Evolutionary conservation across 92 coral and sea anemone genomes (phyloP).

Genomic region (Porites lobata): DNA sequence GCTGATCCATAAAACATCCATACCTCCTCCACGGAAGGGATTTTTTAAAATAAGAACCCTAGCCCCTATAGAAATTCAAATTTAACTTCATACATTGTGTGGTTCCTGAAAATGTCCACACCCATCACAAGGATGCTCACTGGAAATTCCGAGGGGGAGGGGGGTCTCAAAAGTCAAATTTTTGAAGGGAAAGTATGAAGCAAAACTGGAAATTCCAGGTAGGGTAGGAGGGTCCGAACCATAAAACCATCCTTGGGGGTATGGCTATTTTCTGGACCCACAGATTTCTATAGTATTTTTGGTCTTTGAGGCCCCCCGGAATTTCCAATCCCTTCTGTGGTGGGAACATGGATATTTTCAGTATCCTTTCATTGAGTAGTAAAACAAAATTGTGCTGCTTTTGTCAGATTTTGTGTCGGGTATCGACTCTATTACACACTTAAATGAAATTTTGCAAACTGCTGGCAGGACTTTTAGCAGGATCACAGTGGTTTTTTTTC

Average conservation of each 20-base stretch:
- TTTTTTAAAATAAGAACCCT: neutral
- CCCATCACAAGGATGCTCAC: too few species aligned
- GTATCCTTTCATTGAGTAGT: slow-evolving; percentile 11
- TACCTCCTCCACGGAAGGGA: slow-evolving; percentile 12
- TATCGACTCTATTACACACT: neutral
- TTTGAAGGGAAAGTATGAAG: neutral
- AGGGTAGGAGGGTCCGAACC: neutral
- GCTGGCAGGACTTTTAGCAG: slow-evolving; percentile 17
- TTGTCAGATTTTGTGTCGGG: neutral
- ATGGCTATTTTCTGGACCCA: neutral
- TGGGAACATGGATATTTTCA: neutral
- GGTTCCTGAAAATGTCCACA: too few species aligned
- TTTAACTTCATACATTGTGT: too few species aligned
- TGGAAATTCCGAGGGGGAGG: too few species aligned
- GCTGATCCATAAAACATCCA: slow-evolving; percentile 13
- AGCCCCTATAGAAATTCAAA: neutral
- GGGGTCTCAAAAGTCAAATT: too few species aligned
- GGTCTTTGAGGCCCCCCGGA: neutral
- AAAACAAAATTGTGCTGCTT: slow-evolving; percentile 6
- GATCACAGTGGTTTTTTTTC: slow-evolving; percentile 12
- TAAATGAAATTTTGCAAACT: neutral
- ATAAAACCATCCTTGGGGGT: slow-evolving; percentile 19
- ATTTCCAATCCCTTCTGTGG: neutral
- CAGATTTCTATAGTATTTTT: neutral
- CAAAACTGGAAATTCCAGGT: neutral